Evolutionary conservation across 2,797 vertebrate genomes (phyloP).

Genomic region (Spheniscus humboldti): DNA sequence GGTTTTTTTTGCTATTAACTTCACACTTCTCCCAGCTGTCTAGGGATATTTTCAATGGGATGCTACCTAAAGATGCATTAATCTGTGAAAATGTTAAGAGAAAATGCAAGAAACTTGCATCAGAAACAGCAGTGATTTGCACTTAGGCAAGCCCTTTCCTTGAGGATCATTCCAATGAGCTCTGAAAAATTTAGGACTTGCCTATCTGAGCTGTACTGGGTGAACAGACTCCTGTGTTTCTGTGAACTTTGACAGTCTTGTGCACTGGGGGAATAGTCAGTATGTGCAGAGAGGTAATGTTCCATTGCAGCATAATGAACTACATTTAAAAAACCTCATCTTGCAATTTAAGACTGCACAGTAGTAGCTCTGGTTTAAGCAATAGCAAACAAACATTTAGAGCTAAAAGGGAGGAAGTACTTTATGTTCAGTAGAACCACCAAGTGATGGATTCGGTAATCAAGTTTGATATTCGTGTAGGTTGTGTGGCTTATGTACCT

Average conservation of each 20-base stretch:
- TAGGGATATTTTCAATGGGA: neutral
- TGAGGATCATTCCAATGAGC: neutral
- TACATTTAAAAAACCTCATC: neutral
- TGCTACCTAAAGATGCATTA: neutral
- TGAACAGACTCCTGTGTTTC: neutral
- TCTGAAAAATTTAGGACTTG: neutral
- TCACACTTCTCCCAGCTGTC: neutral
- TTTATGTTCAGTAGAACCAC: neutral
- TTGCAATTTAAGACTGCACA: neutral
- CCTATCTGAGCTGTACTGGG: neutral
- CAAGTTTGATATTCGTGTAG: neutral
- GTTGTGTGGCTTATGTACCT: neutral
- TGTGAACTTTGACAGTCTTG: neutral
- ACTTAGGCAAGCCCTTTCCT: neutral
- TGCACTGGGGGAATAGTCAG: neutral
- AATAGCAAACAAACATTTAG: neutral
- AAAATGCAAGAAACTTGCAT: neutral
- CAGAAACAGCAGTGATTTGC: neutral
- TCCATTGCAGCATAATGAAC: neutral
- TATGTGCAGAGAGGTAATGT: neutral
- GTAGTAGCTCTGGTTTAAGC: neutral
- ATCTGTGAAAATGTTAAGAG: neutral
- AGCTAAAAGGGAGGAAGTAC: neutral
- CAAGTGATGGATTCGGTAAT: neutral
- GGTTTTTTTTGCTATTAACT: neutral